Evolutionary conservation across 2,797 vertebrate species (phyloP).

Genomic region (Oophaga sylvatica): DNA sequence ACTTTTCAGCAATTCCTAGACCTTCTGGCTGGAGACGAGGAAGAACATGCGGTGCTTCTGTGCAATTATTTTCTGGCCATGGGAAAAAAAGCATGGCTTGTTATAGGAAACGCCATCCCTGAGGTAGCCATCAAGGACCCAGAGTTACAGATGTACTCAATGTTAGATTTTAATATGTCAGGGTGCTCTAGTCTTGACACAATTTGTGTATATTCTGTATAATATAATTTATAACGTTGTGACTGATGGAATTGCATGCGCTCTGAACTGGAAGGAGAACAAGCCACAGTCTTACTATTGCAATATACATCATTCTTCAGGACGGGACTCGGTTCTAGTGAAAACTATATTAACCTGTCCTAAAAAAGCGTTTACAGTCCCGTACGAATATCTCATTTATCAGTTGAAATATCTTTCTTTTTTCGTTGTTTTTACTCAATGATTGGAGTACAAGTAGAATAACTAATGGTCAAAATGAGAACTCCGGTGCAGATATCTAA

Average conservation of each 20-base stretch:
- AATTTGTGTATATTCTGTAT: not conserved
- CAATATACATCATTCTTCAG: not conserved
- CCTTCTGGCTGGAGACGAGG: conserved; percentile 92
- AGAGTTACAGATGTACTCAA: not conserved
- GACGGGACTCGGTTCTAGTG: too few species aligned
- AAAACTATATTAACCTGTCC: too few species aligned
- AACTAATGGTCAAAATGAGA: too few species aligned
- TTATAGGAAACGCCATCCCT: conserved; percentile 90
- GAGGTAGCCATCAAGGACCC: conserved; percentile 77
- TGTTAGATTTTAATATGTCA: not conserved
- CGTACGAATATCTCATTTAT: too few species aligned
- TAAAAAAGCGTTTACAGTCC: too few species aligned
- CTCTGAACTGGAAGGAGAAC: not conserved
- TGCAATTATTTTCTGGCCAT: conserved; percentile 95
- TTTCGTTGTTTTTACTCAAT: too few species aligned
- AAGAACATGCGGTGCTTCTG: conserved; percentile 91
- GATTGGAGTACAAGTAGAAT: too few species aligned
- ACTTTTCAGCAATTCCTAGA: conserved; percentile 89
- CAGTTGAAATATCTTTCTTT: too few species aligned
- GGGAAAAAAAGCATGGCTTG: conserved; percentile 91
- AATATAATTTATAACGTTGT: not conserved
- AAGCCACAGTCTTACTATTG: not conserved
- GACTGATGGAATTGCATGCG: not conserved
- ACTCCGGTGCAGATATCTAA: too few species aligned
- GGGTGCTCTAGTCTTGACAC: too few species aligned